phyloP scores from a whole-genome alignment of 1,140 invertebrate species.

The Monochamus saltuarius region DNA sequence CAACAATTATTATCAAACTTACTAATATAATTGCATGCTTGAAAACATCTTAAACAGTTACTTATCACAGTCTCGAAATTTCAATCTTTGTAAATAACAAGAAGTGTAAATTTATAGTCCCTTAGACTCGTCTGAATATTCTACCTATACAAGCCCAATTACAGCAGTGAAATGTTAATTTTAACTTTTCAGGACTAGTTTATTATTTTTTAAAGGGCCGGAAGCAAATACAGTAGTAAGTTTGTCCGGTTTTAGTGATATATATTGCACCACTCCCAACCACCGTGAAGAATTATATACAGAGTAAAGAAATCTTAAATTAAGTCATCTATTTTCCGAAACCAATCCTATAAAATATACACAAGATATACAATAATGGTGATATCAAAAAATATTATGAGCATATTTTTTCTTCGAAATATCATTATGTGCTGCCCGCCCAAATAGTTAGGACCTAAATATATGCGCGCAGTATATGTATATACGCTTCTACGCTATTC shows the following conservation, averaged over 20 bases:
- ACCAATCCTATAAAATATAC: background rate
- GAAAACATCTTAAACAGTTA: constrained; percentile 4
- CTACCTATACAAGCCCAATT: background rate
- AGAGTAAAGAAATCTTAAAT: constrained; percentile 7
- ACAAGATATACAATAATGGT: constrained; percentile 9
- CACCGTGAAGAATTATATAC: constrained; percentile 36
- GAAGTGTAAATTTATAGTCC: background rate
- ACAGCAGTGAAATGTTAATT: too few species aligned
- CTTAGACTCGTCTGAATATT: background rate
- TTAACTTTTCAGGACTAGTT: too few species aligned
- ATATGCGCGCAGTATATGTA: too few species aligned
- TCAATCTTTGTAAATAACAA: constrained; percentile 10
- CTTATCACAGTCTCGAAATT: constrained; percentile 26
- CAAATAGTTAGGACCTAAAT: background rate
- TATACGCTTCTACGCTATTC: too few species aligned
- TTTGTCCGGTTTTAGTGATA: constrained; percentile 34
- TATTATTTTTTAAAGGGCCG: background rate
- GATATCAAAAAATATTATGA: constrained; percentile 19
- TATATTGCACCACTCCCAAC: constrained; percentile 51
- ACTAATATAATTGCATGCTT: constrained; percentile 14
- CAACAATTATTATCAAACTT: constrained; percentile 26
- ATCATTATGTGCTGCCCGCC: background rate
- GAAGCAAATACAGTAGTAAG: constrained; percentile 43
- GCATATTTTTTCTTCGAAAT: constrained; percentile 1
- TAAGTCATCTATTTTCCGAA: constrained; percentile 3